Conservation (phyloP, 2,113 vertebrate species). For the Ariopsis seemanni region DNA sequence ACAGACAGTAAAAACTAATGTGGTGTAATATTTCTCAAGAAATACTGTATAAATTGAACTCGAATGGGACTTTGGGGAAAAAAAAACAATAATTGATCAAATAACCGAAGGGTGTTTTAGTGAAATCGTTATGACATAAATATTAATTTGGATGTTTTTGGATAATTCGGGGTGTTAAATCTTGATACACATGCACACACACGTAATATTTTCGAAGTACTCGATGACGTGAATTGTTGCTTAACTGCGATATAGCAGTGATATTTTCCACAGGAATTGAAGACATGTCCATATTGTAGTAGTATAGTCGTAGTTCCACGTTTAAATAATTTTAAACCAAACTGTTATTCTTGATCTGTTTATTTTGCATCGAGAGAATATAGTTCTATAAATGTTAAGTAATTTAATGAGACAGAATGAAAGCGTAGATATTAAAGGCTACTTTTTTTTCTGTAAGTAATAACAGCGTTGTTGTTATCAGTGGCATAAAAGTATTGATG, state of each 20-base stretch:
- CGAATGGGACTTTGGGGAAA: not conserved
- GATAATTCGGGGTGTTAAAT: no score
- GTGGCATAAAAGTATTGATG: not conserved
- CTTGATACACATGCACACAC: no score
- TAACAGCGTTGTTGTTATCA: no score
- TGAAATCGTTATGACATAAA: not conserved
- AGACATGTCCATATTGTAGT: not conserved
- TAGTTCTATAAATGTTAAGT: not conserved
- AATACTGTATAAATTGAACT: not conserved
- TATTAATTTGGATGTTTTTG: not conserved
- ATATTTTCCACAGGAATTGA: not conserved
- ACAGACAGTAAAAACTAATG: not conserved
- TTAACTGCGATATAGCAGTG: not conserved
- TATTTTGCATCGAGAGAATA: not conserved
- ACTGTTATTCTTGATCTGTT: not conserved
- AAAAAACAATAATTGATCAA: not conserved
- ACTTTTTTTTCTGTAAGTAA: not conserved
- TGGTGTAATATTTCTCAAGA: not conserved
- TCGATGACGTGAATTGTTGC: not conserved
- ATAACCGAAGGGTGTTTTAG: not conserved
- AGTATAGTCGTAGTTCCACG: not conserved
- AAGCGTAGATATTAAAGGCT: not conserved
- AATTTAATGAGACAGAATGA: not conserved
- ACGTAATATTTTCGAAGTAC: not conserved
- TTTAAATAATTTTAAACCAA: not conserved